phyloP scores from a whole-genome alignment of 2,113 vertebrate species.

The Thalassarche chlororhynchos region DNA sequence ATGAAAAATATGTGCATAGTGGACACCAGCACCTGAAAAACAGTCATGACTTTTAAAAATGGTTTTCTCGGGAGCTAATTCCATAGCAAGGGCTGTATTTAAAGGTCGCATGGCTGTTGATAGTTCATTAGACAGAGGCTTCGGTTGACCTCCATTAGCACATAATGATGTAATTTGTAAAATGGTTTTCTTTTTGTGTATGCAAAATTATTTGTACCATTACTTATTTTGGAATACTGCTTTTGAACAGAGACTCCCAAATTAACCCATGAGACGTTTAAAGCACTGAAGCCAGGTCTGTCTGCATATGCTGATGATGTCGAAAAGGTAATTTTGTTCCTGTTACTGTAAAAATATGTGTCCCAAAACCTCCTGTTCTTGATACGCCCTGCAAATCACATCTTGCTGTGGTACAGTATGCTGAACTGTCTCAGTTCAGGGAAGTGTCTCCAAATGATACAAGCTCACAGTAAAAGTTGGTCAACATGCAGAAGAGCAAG shows the following conservation, averaged over 20 bases:
- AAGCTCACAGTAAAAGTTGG: background rate
- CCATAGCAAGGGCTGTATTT: background rate
- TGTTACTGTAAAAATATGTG: background rate
- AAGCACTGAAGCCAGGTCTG: constrained; percentile 90
- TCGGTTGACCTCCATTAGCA: background rate
- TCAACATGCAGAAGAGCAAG: background rate
- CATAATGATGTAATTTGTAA: background rate
- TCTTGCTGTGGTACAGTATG: background rate
- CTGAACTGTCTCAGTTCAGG: background rate
- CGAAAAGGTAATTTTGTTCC: constrained; percentile 78
- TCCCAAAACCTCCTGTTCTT: background rate
- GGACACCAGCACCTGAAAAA: background rate
- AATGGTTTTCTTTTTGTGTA: background rate
- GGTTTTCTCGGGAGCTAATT: background rate
- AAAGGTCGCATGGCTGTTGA: background rate
- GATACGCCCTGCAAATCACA: background rate
- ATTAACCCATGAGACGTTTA: constrained; percentile 88
- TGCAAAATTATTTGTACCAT: background rate
- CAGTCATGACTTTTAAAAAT: background rate
- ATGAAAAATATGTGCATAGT: background rate
- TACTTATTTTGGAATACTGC: constrained; percentile 5
- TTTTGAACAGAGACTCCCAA: constrained; percentile 80
- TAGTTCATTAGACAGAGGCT: background rate
- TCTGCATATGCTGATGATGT: constrained; percentile 92
- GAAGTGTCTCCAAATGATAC: background rate